Evolutionary conservation across 2,888 invertebrate species (phyloP).

Genomic region (Thalpophila matura): DNA sequence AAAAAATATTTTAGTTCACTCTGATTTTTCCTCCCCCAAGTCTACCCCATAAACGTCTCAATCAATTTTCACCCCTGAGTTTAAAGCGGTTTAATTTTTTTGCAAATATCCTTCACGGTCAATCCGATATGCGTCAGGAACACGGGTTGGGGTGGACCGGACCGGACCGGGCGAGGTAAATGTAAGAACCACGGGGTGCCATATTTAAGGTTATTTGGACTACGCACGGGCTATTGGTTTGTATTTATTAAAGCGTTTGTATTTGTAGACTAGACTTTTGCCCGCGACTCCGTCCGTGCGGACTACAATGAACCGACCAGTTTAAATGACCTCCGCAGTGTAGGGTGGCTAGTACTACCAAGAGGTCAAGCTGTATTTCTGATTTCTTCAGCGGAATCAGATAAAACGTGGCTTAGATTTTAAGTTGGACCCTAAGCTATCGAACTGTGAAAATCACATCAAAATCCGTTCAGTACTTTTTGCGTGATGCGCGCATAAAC

Average conservation of each 20-base stretch:
- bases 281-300: no score
- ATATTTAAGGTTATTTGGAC: constrained; percentile 37
- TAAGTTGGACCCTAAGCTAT: no score
- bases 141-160: constrained; percentile 39
- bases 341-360: no score
- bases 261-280: no score
- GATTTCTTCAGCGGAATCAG: no score
- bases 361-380: no score
- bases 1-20: constrained; percentile 32
- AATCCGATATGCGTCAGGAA: constrained; percentile 51
- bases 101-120: constrained; percentile 57
- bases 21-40: constrained; percentile 6
- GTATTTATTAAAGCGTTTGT: constrained; percentile 7
- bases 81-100: constrained; percentile 58
- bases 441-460: no score
- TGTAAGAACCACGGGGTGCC: constrained; percentile 37
- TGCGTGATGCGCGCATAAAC: no score
- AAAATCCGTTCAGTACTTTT: no score
- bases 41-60: constrained; percentile 57
- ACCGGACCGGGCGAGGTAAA: constrained; percentile 13
- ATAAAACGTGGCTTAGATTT: no score
- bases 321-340: no score
- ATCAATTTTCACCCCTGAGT: constrained; percentile 58
- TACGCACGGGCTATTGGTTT: constrained; percentile 9
- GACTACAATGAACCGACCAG: no score